Evolutionary conservation across 2,113 vertebrate species (phyloP).

Genomic region (Pteropus alecto): DNA sequence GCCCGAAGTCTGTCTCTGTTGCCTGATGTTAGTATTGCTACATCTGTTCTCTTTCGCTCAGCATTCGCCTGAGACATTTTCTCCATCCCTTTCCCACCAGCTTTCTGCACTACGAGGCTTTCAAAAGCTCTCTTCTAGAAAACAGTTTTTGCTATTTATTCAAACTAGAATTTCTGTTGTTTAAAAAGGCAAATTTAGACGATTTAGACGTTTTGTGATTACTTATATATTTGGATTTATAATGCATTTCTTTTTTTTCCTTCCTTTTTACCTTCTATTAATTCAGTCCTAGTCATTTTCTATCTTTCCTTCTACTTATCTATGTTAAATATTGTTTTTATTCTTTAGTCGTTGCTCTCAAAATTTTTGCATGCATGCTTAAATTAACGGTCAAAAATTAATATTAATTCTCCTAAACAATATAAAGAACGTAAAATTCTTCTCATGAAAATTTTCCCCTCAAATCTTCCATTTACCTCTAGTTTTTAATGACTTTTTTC

Average conservation of each 20-base stretch:
- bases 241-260: background rate
- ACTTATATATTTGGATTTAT: background rate
- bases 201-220: background rate
- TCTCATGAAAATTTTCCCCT: background rate
- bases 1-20: background rate
- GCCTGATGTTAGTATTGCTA: background rate
- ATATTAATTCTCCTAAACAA: background rate
- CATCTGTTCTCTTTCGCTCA: background rate
- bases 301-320: background rate
- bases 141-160: background rate
- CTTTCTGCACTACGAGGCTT: background rate
- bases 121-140: background rate
- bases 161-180: background rate
- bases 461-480: background rate
- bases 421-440: background rate
- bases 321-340: background rate
- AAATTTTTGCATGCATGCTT: background rate
- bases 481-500: background rate
- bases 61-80: background rate
- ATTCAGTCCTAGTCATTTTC: background rate
- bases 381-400: background rate
- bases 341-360: background rate
- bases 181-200: background rate
- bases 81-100: background rate
- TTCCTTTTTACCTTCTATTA: background rate